Evolutionary conservation across 2,113 vertebrate genomes (phyloP), one percentile per base, ranked within the genome.

Genomic region (Hemiprocne comata): DNA sequence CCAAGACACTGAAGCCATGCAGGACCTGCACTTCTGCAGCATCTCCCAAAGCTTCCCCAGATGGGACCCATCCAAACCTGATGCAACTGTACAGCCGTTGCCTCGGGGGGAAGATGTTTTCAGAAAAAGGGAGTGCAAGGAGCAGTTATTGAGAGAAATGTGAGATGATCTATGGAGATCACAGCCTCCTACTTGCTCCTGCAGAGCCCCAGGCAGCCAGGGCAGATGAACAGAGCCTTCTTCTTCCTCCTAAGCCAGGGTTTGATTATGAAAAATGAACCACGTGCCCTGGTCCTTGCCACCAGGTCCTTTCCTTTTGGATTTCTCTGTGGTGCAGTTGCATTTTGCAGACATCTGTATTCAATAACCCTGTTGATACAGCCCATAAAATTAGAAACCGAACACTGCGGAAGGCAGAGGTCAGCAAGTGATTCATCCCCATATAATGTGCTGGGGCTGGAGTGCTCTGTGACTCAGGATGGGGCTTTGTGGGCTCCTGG

Each of bases 311-410:
- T 54, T 94, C 95, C 76, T 89, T 42, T 88, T 4, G 92, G 96
- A 51, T 97, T 89, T 87, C 61, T 78, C 78, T 81, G 89, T 33
- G 94, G 93, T 95, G 96, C 94, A 81, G 96, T 87, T 87, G 85
- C 93, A 57, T 96, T 94, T 94, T 64, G 91, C 84, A 91, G 95
- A 97, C 97, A 98, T 98, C 97, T 98, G 97, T 97, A 96, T 97
- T 95, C 94, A 98, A 98, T 98, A 98, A 95, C 79, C 3, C 70
- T 1, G 53, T 88, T 97, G 96, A 97, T 97, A 95, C 95, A 97
- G 96, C 93, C 94, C 95, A 96, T 98, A 97, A 98, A 98, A 97
- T 97, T 87, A 97, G 97, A 97, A 98, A 97, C 95, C 16, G 72
- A 98, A 80, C 92, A 73, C 97, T 95, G 88, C 26, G 61, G 93